These are phyloP conservation scores for Menura novaehollandiae DNA, from an alignment of 2,113 vertebrate genomes.

Conservation along the genomic window DNA sequence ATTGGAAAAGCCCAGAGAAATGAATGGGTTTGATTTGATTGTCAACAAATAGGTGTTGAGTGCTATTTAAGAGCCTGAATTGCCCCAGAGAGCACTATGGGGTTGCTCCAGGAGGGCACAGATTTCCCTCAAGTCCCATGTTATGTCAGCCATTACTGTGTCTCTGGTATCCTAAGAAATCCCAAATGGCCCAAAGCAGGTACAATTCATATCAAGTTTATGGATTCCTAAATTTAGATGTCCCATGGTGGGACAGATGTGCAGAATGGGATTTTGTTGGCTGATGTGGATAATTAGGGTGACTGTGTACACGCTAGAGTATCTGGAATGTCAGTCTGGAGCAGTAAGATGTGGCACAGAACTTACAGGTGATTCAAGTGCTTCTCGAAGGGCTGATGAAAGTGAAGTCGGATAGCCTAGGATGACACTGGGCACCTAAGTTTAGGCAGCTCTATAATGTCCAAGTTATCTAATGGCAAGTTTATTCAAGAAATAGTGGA, in stretches of 20 bases:
- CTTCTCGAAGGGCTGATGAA: background rate
- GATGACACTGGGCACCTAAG: background rate
- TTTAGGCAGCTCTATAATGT: background rate
- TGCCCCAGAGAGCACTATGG: background rate
- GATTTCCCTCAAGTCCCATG: background rate
- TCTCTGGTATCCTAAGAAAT: background rate
- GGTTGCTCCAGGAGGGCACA: background rate
- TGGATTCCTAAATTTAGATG: background rate
- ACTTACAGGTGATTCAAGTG: background rate
- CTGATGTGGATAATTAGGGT: rapidly evolving
- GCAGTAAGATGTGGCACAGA: background rate
- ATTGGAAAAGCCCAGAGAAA: background rate
- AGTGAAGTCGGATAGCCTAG: background rate
- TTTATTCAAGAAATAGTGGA: conserved; percentile 16
- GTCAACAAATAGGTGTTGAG: background rate
- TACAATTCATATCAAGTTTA: background rate
- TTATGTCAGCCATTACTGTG: rapidly evolving
- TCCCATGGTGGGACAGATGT: background rate
- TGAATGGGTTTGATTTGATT: background rate
- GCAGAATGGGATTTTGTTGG: background rate
- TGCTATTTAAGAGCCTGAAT: background rate
- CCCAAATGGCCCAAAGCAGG: background rate
- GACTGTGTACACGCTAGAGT: background rate
- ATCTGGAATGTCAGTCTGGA: background rate
- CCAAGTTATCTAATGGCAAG: background rate